Evolutionary conservation across 1,140 invertebrate genomes (phyloP), one percentile per base, ranked within the genome.

Genomic region (Drosophila nasuta): DNA sequence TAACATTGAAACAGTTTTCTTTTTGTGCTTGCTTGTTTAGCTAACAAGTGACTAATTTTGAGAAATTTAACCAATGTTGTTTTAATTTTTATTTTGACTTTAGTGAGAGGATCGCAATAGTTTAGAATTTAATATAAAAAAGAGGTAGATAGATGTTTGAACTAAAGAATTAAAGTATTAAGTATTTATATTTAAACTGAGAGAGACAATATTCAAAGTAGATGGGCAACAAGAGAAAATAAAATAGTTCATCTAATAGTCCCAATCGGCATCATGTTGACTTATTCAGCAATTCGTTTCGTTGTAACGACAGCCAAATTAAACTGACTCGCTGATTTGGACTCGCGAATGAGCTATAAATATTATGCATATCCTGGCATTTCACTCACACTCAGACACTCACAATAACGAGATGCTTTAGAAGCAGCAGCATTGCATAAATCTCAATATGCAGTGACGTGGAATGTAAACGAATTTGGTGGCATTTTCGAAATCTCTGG

Each of bases 361-460:
- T 71, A 75, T 75, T 52, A 43, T 46, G 15, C 63, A 68, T 52
- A 57, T 67, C 28, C 64, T 20, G 10, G 46, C 17, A 65, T 10
- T 13, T 30, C 60, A 65, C 28, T 15, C 0, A 52, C 11, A 33
- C 15, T 59, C 1, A 62, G 1, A 48, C 13, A 41, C 11, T 15
- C 15, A 38, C 41, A 43, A 13, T 13, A 43, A 13, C 11, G 38
- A n/a, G 30, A 51, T 56, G 69, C 33, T 25, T 25, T 10, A 54
- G 35, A 48, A 58, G 52, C 30, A 74, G 52, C 66, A 57, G 52
- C 66, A 57, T 77, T 80, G 80, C 82, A 88, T 87, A 88, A 88
- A 87, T 87, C 80, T 80, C 51, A 43, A 72, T 75, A 33, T 73
- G 45, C 62, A 72, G 33, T n/a, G 74, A 46, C 25, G 17, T 38